These are phyloP conservation scores for Marasmarcha lunaedactyla DNA, from an alignment of 2,888 invertebrate genomes.

Conservation along the genomic window DNA sequence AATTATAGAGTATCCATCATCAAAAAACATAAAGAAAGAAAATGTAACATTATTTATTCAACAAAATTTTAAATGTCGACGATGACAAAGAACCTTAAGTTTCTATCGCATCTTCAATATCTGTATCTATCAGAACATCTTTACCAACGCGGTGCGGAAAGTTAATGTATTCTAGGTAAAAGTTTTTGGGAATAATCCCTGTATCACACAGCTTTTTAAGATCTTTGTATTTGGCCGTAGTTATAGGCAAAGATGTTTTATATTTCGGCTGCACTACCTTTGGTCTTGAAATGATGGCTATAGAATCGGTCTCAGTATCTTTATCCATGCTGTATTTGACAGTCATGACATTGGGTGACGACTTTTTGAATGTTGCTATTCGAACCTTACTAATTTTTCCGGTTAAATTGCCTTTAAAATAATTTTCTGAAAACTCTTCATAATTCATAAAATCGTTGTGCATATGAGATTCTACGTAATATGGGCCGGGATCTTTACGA, in stretches of 20 bases:
- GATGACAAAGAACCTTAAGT: too few species aligned
- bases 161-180: slow-evolving; percentile 9
- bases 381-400: neutral
- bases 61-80: too few species aligned
- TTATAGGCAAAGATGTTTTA: slow-evolving; percentile 7
- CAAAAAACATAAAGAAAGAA: too few species aligned
- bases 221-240: slow-evolving; percentile 9
- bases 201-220: slow-evolving; percentile 12
- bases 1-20: too few species aligned
- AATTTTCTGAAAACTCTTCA: neutral
- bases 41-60: too few species aligned
- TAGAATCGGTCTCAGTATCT: slow-evolving; percentile 1
- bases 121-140: slow-evolving; percentile 1
- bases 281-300: slow-evolving; percentile 1
- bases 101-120: slow-evolving; percentile 4
- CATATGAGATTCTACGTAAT: neutral
- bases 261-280: slow-evolving; percentile 1
- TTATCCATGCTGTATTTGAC: neutral
- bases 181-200: slow-evolving; percentile 9
- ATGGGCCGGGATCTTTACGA: neutral
- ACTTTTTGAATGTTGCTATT: neutral
- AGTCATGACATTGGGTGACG: neutral
- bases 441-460: neutral
- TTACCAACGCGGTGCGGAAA: neutral
- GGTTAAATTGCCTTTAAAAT: neutral